Base-by-base conservation (phyloP, 2,888 invertebrate genomes). In the Cephus nigrinus region DNA sequence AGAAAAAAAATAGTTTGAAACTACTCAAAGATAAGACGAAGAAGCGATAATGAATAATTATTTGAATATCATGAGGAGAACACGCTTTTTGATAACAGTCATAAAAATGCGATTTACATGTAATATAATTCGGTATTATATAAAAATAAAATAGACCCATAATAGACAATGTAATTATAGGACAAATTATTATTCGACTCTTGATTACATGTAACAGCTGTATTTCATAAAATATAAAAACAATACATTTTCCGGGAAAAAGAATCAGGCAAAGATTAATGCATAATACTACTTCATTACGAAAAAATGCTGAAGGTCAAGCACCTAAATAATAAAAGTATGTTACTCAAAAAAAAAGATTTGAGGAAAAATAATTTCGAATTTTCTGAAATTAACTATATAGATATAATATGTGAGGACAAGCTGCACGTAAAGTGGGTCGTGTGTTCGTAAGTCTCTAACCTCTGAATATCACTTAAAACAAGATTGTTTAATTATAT, bases 381-480 rank as follows among this genome's bases (percentile, higher is more conserved):
- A 9, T 55, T 55, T 55, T 55, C 5, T 15, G 2, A 55, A 23
- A 55, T 23, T 1, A 9, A 23, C 5, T 55, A 55, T 23, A 23
- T 9, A 55, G 23, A 2, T 40, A 23, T 55, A 55, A 55, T 55
- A 23, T 23, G 23, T 55, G 55, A 1, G 23, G 23, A 55, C 55
- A 23, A 55, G 23, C 55, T 55, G 55, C 55, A 68, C 32, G 40
- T 68, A 73, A 30, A 74, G 35, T 76, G 40, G 32, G 31, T 30
- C 71, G n/a, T 68, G 23, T 34, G 23, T 76, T 15, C 55, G 12
- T 12, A 23, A 31, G 35, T 15, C 34, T 35, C 69, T 12, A 31
- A 77, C 34, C 34, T 34, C 55, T 78, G 69, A 40, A 69, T 76
- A 78, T 78, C 72, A 71, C 74, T 69, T 69, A 76, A 33, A 34